phyloP scores from a whole-genome alignment of 2,888 invertebrate genomes.

The Coleophora deauratella region DNA sequence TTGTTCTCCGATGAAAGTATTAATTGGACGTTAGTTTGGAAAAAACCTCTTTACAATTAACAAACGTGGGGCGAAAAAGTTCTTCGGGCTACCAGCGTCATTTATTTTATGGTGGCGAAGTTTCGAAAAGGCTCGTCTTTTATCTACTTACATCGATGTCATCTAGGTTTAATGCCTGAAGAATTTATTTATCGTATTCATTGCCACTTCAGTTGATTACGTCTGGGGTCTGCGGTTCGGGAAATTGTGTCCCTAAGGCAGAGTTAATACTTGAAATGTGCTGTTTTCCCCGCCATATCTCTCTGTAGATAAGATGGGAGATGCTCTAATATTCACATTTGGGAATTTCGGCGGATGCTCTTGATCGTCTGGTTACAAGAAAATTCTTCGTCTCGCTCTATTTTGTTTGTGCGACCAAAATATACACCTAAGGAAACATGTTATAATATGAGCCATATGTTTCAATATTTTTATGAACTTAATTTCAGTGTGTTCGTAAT shows the following conservation, averaged over 20 bases:
- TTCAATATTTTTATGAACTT: no score
- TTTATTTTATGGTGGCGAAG: no score
- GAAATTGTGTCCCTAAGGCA: not conserved
- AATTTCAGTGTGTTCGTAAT: no score
- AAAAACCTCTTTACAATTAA: no score
- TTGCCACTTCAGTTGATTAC: conserved; percentile 33
- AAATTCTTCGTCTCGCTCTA: not conserved
- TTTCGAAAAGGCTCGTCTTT: no score
- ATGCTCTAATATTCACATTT: not conserved
- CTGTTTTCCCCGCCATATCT: conserved; percentile 8
- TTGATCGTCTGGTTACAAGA: conserved; percentile 5
- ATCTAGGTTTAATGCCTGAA: conserved; percentile 18
- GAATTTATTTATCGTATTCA: conserved; percentile 22
- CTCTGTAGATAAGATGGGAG: conserved; percentile 12
- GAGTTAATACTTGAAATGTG: not conserved
- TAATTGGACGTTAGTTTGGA: no score
- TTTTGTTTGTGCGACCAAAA: not conserved
- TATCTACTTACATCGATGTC: conserved; percentile 12
- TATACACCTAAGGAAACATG: no score
- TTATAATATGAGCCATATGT: no score
- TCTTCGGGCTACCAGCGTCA: no score
- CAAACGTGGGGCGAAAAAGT: no score
- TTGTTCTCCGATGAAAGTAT: no score
- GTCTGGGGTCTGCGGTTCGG: conserved; percentile 7
- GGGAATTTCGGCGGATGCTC: not conserved